Percentiles rank a stretch among this genome's conserved stretches.
These are phyloP conservation scores for Bettongia penicillata DNA, from an alignment of 2,113 vertebrate genomes.

Conservation along the genomic window DNA sequence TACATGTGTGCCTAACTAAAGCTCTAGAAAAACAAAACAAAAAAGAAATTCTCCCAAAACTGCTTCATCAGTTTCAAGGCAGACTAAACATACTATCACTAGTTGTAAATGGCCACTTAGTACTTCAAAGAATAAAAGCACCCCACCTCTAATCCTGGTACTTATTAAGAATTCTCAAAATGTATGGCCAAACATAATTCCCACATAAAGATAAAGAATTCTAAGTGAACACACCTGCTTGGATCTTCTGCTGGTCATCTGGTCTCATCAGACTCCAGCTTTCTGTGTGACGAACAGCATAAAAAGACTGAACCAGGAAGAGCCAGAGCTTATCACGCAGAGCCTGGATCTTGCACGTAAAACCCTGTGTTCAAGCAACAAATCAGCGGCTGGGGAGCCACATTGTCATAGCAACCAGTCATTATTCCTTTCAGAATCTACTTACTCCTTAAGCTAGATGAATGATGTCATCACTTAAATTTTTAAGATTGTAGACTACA, in stretches of 20 bases:
- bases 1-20: slow-evolving; percentile 46
- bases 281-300: slow-evolving; percentile 95
- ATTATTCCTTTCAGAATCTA: slow-evolving; percentile 91
- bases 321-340: slow-evolving; percentile 93
- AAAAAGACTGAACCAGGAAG: slow-evolving; percentile 97
- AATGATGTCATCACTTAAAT: slow-evolving; percentile 92
- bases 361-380: slow-evolving; percentile 93
- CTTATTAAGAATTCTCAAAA: slow-evolving; percentile 56
- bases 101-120: slow-evolving; percentile 71
- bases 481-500: slow-evolving; percentile 80
- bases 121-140: slow-evolving; percentile 58
- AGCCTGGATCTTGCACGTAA: slow-evolving; percentile 90
- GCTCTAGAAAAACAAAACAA: slow-evolving; percentile 50
- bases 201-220: slow-evolving; percentile 51
- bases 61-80: slow-evolving; percentile 49
- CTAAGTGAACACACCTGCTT: slow-evolving; percentile 89
- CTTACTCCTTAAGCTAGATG: slow-evolving; percentile 90
- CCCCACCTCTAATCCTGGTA: slow-evolving; percentile 52
- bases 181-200: slow-evolving; percentile 58
- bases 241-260: slow-evolving; percentile 90
- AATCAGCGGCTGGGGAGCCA: slow-evolving; percentile 98
- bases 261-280: slow-evolving; percentile 92
- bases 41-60: slow-evolving; percentile 68
- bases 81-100: slow-evolving; percentile 50
- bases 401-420: slow-evolving; percentile 97